Evolutionary conservation across 1,140 invertebrate genomes (phyloP), one percentile per base, ranked within the genome.

Genomic region (Caerostris extrusa): DNA sequence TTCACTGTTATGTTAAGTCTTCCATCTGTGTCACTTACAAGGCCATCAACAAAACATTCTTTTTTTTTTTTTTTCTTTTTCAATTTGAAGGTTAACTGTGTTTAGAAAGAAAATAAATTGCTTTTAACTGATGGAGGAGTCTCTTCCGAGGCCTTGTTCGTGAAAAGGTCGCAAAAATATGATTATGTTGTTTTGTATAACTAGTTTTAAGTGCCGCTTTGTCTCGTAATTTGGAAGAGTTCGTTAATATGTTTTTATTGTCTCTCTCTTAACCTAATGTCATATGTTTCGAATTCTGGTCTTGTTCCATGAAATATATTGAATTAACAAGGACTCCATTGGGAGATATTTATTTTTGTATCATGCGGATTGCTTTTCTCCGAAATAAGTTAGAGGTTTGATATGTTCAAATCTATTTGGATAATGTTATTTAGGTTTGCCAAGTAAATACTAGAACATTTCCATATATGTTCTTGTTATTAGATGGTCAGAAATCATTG

Each of bases 31-130:
- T 50, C 71, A 50, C 12, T 50, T 7, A 34, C 71, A 50, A 77
- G 71, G 71, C 10, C 34, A 3, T 34, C 34, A 34, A 34, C 34
- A 34, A 34, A 34, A 34, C 34, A 34, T 34, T 34, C 34, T 34
- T 34, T 34, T 34, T 34, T 34, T 34, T 34, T 34, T 34, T 34
- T 34, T 77, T 77, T 77, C 12, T 19, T 50, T n/a, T 19, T 71
- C 34, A 71, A 50, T 77, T 77, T 77, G 71, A 77, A 77, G 71
- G 71, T 77, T 77, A 77, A 77, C 34, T 50, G 8, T 64, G 71
- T 77, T 77, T 53, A 53, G 34, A 50, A 12, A 12, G 71, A 77
- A 77, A 77, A 64, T 64, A 64, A 64, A 17, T 17, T 64, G 34
- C 34, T 64, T 64, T 17, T 14, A 64, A 77, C 71, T 77, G 53